Base-by-base conservation (phyloP, 2,113 vertebrate species). In the Numida meleagris region DNA sequence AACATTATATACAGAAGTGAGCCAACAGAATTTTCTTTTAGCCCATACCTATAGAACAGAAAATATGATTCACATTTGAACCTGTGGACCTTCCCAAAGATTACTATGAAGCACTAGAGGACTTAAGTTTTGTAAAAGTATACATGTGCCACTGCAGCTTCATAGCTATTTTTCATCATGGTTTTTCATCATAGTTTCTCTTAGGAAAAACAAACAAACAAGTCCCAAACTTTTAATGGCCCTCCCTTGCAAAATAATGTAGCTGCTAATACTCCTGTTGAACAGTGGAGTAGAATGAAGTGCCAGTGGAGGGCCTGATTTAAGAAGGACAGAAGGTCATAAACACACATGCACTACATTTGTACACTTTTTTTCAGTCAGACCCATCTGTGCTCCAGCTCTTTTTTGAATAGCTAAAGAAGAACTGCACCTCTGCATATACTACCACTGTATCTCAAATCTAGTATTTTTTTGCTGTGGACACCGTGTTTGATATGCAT, bases 311-410 rank as follows among this genome's bases (percentile, higher is more conserved):
- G 66, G 88, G 82, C 62, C 58, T 58, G 40, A 86, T 55, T 86
- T 88, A 71, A 86, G 79, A 76, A 86, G 62, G 62, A 82, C 85
- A 95, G 82, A 94, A 87, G 75, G 85, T 25, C 75, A 71, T 79
- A 93, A 94, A 85, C 82, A 83, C 63, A 88, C 24, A 50, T 61
- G 66, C 79, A 59, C 57, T 89, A 12, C 63, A 86, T 91, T 88
- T 94, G 75, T 88, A 12, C 21, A 66, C 65, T 78, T 91, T 73
- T 82, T 82, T 86, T 63, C 46, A 75, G 42, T 59, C 34, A 88
- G 68, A 77, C 23, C 68, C 88, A 86, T 95, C 86, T 94, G 83
- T 43, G 50, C 36, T 81, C 86, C 90, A 95, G 80, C 17, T 86
- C 86, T 50, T 94, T 88, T 77, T 50, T 75, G 68, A 88, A 81